Base-by-base conservation (phyloP, 2,797 vertebrate genomes). In the Hydrocynus forskahlii region DNA sequence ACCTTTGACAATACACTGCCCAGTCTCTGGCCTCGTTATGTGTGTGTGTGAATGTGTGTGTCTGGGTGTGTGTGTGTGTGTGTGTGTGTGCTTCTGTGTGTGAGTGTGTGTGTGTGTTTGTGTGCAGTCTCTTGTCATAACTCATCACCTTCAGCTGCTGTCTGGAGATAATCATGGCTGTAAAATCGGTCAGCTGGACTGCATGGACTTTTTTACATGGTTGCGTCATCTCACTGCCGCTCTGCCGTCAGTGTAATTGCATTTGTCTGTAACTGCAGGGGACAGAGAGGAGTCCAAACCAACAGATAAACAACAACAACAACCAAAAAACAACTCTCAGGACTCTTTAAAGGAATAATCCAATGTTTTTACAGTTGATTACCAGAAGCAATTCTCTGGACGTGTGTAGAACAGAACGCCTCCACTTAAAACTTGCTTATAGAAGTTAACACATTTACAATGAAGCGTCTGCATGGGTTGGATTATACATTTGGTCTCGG, bases 141-240 rank as follows among this genome's bases (percentile, higher is more conserved):
- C 75, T 38, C 14, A 66, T 78, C 75, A 55, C 43, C 23, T 59
- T 76, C 74, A 73, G 68, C 2, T 19, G 19, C 63, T 55, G 50
- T 62, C 63, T 63, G 64, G 69, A 50, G 74, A 62, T 78, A 67
- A 68, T 78, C 72, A 82, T 23, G 78, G 59, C 72, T 38, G 40
- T 63, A 59, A 78, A 82, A 55, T 64, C 70, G 68, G 62, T 84
- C 84, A 72, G 75, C 77, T 68, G 45, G 43, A n/a, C 59, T 63
- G 54, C 40, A 71, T 76, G 67, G 68, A 54, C 35, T 81, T 35
- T 35, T 84, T 83, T 38, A 67, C 75, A 67, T 81, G 76, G 85
- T 85, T 85, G 83, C 81, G 75, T 86, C 82, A 86, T 83, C 50
- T 78, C 10, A 48, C 40, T 14, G 4, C 62, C 23, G 72, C 17